phyloP scores from a whole-genome alignment of 2,888 invertebrate species.

The Spisula solida region DNA sequence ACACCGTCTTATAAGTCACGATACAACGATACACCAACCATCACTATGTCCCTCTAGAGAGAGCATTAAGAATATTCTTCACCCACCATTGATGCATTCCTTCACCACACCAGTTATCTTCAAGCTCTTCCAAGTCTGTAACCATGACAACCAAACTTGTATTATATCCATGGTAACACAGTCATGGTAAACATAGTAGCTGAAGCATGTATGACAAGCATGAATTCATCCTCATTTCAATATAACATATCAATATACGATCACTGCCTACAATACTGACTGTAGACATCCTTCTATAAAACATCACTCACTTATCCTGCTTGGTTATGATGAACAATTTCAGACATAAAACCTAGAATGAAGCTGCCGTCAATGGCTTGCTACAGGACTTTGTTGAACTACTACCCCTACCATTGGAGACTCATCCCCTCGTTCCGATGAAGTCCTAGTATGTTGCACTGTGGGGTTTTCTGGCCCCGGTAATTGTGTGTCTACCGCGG shows the following conservation, averaged over 20 bases:
- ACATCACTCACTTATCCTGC: slow-evolving; percentile 15
- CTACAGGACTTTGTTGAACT: slow-evolving; percentile 97
- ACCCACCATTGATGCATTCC: background rate
- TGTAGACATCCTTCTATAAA: background rate
- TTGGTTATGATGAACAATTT: slow-evolving; percentile 46
- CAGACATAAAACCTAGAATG: slow-evolving; percentile 66
- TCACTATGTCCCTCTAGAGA: background rate
- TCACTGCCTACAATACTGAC: background rate
- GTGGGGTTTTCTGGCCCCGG: slow-evolving; percentile 71
- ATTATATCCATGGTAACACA: background rate
- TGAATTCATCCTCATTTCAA: slow-evolving; percentile 23
- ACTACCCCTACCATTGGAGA: slow-evolving; percentile 96
- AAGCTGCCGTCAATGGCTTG: slow-evolving; percentile 91
- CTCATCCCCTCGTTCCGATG: slow-evolving; percentile 89
- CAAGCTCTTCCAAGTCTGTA: slow-evolving; percentile 22
- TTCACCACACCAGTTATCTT: slow-evolving; percentile 18
- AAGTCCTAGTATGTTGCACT: slow-evolving; percentile 75
- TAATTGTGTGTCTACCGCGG: slow-evolving; percentile 69
- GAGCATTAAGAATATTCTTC: background rate
- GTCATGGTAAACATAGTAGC: slow-evolving; percentile 10
- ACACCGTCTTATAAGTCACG: background rate
- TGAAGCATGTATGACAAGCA: slow-evolving; percentile 40
- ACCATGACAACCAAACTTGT: background rate
- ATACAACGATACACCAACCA: background rate
- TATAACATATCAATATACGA: slow-evolving; percentile 3